Percentiles rank a stretch among this genome's conserved stretches.
Evolutionary conservation across 2,797 vertebrate species (phyloP).

Genomic region (Loris lydekkerianus): DNA sequence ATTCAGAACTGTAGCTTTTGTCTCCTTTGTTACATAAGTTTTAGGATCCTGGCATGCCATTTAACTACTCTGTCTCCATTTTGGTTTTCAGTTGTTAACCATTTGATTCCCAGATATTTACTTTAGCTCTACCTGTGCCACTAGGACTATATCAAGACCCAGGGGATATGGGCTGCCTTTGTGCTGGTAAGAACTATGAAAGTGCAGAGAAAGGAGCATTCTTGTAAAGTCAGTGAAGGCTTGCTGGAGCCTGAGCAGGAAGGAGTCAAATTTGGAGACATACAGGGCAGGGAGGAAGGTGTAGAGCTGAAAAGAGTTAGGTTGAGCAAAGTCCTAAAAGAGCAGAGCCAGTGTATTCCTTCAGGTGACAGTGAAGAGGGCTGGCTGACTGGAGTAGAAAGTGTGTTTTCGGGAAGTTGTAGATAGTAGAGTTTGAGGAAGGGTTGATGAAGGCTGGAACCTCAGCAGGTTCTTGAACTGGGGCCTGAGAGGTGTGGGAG

Average conservation of each 20-base stretch:
- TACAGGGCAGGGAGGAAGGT: background rate
- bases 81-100: background rate
- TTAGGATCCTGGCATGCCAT: background rate
- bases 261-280: background rate
- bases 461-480: slow-evolving; percentile 25
- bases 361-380: background rate
- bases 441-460: background rate
- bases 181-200: background rate
- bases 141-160: background rate
- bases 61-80: background rate
- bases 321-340: background rate
- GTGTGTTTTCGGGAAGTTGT: slow-evolving; percentile 44
- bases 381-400: background rate
- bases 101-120: background rate
- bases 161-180: background rate
- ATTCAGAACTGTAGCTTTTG: slow-evolving; percentile 12
- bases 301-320: background rate
- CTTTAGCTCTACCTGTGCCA: background rate
- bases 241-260: background rate
- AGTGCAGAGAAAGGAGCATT: background rate
- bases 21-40: background rate
- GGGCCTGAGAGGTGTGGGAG: slow-evolving; percentile 20
- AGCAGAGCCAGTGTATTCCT: background rate
- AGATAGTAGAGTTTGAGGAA: background rate
- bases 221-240: background rate